Evolutionary conservation across 2,113 vertebrate genomes (phyloP), one percentile per base, ranked within the genome.

Genomic region (Xiphorhynchus elegans): DNA sequence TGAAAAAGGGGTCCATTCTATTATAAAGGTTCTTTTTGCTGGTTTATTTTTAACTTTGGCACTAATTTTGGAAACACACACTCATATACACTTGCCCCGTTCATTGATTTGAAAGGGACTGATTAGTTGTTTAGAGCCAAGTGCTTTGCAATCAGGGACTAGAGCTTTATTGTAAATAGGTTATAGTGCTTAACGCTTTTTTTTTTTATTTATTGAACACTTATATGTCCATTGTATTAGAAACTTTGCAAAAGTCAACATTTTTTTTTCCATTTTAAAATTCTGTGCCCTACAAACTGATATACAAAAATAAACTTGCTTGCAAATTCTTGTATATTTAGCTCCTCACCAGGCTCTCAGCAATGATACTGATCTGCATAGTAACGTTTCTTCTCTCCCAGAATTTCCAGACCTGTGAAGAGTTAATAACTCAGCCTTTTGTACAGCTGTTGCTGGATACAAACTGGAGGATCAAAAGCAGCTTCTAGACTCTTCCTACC

Each of bases 41-140:
- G 77, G 23, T 37, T 90, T 95, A 79, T 76, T 93, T 97, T 95
- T 95, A 83, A 79, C 78, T 87, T 93, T 76, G 87, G 58, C 40
- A 31, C 49, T 62, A 15, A 39, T 75, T 78, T 62, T 87, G 42
- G 76, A 87, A 94, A 77, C 70, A 68, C n/a, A 77, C 74, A 63
- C n/a, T 83, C 25, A 16, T n/a, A 11, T 53, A 17, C 15, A 24
- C 52, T 81, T 91, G 74, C 53, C 62, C 49, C 28, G 24, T 8
- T 89, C 28, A 26, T 8, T 87, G 77, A 91, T 72, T n/a, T 81
- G 53, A 87, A 81, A 72, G 18, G 47, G 21, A 39, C 31, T 72
- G 47, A 56, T 84, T 14, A 68, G 64, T 42, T 88, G 28, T 74
- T 74, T 28, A 46, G 69, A 84, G 35, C 26, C 11, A 53, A 89